Evolutionary conservation across 2,797 vertebrate species (phyloP).

Genomic region (Chrysocyon brachyurus): DNA sequence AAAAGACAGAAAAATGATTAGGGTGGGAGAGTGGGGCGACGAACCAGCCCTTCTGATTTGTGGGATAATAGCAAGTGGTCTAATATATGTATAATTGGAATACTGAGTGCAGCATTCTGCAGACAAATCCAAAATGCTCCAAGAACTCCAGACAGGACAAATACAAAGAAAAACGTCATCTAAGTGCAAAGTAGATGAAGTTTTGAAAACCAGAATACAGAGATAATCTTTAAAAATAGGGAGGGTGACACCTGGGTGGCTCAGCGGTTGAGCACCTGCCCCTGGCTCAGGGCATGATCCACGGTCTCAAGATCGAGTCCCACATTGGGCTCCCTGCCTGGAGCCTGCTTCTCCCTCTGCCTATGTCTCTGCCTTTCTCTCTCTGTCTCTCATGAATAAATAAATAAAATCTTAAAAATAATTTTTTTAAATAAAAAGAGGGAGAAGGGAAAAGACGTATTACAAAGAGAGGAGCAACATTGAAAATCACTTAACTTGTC

Average conservation of each 20-base stretch:
- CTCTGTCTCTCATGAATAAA: too few species aligned
- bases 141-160: not conserved
- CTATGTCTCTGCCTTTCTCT: too few species aligned
- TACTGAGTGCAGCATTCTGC: not conserved
- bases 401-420: too few species aligned
- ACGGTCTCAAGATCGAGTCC: too few species aligned
- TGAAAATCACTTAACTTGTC: conserved; percentile 1
- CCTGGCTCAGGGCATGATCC: too few species aligned
- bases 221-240: not conserved
- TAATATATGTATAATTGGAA: not conserved
- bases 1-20: not conserved
- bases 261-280: too few species aligned
- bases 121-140: conserved; percentile 13
- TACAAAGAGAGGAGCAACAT: not conserved
- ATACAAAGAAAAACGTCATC: not conserved
- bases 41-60: not conserved
- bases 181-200: not conserved
- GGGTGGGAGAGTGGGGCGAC: not conserved
- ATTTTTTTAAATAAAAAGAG: not conserved
- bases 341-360: too few species aligned
- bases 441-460: not conserved
- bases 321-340: too few species aligned
- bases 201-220: conserved; percentile 41
- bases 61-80: not conserved
- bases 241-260: too few species aligned